Conservation (phyloP, 2,113 vertebrate species). For the Vicugna pacos region DNA sequence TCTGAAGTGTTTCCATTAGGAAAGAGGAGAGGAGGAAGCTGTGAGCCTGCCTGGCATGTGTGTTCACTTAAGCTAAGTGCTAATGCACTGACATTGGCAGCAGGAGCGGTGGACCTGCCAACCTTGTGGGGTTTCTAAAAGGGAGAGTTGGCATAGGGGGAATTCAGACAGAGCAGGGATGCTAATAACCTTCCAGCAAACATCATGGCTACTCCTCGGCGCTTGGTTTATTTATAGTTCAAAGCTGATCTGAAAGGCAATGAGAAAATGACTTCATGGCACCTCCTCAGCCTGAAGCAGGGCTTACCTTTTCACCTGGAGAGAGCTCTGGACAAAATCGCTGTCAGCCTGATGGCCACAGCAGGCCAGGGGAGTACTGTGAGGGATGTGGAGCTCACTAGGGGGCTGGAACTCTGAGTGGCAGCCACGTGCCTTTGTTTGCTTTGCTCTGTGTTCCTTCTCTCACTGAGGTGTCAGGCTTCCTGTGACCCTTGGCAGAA, state of each 20-base stretch:
- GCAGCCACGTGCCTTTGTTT: not conserved
- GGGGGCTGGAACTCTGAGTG: not conserved
- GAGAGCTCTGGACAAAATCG: conserved; percentile 54
- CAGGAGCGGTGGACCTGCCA: conserved; percentile 67
- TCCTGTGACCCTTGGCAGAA: not conserved
- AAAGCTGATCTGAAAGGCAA: conserved; percentile 67
- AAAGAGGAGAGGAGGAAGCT: conserved; percentile 31
- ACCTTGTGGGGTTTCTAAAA: conserved; percentile 69
- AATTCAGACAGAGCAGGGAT: conserved; percentile 58
- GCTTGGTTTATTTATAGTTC: conserved; percentile 78
- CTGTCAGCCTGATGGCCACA: not conserved
- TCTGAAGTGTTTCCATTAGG: conserved; percentile 72
- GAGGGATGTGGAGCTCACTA: not conserved
- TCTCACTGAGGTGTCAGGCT: not conserved
- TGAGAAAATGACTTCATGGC: conserved; percentile 77
- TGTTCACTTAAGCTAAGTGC: conserved; percentile 77
- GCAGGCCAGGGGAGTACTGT: not conserved
- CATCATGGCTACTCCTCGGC: not conserved
- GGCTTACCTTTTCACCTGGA: conserved; percentile 68
- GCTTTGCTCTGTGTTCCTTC: not conserved
- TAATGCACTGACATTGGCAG: conserved; percentile 73
- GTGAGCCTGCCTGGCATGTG: not conserved
- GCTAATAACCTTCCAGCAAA: conserved; percentile 65
- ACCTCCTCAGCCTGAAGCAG: conserved; percentile 36
- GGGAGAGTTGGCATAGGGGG: conserved; percentile 56